Evolutionary conservation across 1,140 invertebrate species (phyloP), one percentile per base, ranked within the genome.

Genomic region (Drosophila orena): DNA sequence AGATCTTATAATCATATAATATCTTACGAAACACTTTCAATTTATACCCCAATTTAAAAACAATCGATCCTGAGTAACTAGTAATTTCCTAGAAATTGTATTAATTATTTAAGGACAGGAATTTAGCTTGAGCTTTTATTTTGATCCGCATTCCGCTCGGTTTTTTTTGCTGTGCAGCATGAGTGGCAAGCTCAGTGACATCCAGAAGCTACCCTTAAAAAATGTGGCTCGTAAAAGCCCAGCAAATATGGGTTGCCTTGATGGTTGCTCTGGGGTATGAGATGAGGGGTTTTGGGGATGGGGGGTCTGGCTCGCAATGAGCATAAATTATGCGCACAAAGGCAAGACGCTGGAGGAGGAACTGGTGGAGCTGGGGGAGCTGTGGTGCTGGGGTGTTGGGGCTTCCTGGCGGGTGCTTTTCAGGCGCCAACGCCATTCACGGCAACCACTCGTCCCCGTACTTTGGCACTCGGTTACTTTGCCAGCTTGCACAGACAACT

Each of bases 281-380:
- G 20, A 43, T 47, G 49, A 55, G 60, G n/a, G 47, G n/a, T 10
- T 15, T 34, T 62, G 62, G 52, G 35, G 46, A 7, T 34, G 47
- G 47, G 54, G 70, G 57, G 56, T 53, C 60, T 78, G 60, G 50
- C 53, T 69, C 20, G 61, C 83, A 86, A 89, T 89, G 72, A 79
- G 84, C 84, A 89, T 89, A 84, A 89, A 78, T 89, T 89, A 89
- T 84, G 73, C 65, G 70, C 77, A 68, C 62, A 79, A 88, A 84
- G 64, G 79, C 44, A 44, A 44, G 66, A 40, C 14, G 53, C 35
- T 37, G 35, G 27, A 37, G 8, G 30, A 30, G 30, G 30, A 30
- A 30, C 27, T 30, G 27, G 27, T 7, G 27, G 27, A 8, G 20
- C 35, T 27, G 30, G 24, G 52, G 47, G 53, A n/a, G n/a, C n/a